Evolutionary conservation across 1,140 invertebrate genomes (phyloP), one percentile per base, ranked within the genome.

Genomic region (Zaprionus capensis): DNA sequence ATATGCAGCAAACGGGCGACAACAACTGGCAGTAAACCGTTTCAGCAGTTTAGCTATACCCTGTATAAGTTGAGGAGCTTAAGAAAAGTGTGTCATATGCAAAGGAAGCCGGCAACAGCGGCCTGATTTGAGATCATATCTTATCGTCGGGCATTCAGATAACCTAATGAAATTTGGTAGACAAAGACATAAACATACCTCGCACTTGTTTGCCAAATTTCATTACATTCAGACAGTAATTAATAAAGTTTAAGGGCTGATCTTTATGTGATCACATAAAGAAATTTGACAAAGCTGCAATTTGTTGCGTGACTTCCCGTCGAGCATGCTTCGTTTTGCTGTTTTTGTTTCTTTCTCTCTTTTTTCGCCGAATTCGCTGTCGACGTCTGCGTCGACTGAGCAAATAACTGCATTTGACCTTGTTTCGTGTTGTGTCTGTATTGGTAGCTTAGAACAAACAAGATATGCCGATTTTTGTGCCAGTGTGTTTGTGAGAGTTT

Each of bases 351-450:
- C 7, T 1, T 12, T 17, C 28, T 49, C 1, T 74, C 51, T 81
- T 69, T 73, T 62, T 70, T 76, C 15, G 49, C 59, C 72, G 41
- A 75, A 71, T 76, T 71, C 36, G 17, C 26, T 22, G 53, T 49
- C 14, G 34, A 28, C 57, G 58, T 20, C n/a, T 26, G 36, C 36
- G 38, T 11, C 76, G 75, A 63, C 70, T 88, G 51, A 69, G 68
- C 81, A 88, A 88, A 88, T 88, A 91, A 91, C 90, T 91, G 90
- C 90, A 91, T 90, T 91, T 91, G 90, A 91, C 90, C 90, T 91
- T 91, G 90, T 91, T 91, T 91, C 73, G 77, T 58, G 58, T 38
- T 79, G 70, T 53, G 58, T 63, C 28, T 81, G 84, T 87, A 65
- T 88, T 70, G 31, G 84, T 76, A 64, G 73, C 71, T 88, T 90